Base-by-base conservation (phyloP, 2,888 invertebrate species). In the Mythimna loreyi region DNA sequence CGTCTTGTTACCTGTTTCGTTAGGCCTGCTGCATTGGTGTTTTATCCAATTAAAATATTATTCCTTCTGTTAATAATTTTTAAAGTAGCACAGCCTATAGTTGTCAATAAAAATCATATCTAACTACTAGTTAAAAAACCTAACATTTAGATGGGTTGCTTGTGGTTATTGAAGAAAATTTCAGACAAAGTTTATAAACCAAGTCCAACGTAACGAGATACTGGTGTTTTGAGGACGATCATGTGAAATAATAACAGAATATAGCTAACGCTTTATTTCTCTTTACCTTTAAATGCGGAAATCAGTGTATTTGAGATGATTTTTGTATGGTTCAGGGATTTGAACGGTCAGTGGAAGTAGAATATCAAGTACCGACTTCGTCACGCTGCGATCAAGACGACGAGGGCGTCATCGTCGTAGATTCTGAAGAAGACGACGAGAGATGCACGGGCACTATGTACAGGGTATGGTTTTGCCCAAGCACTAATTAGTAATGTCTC, bases 321-420 rank as follows among this genome's bases (percentile, higher is more conserved):
- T 47, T 65, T 75, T 72, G 61, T 63, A 65, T 74, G 62, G 67
- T 75, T 59, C 77, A 96, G 93, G 96, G 96, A 61, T 96, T 97
- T 81, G 96, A 96, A 68, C 96, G 97, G 77, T 97, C 97, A 3
- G 97, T 97, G 56, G 97, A 97, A 87, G 97, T 97, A n/a, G 98
- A 98, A 87, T 97, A 97, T 89, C 97, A 98, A 94, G 98, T 98
- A 69, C 98, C 98, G 9, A 98, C 98, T 0, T 98, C 98, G 28
- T 98, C 98, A 36, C 98, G 98, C 86, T 97, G 98, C 71, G 98
- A 98, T 89, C 98, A 98, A 88, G 98, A 98, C 86, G 98, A 98
- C 87, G 98, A 98, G 80, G 96, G 96, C 23, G 97, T 98, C 52
- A 97, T 98, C 55, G 97, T 97, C 6, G 97, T 98, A 0, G 98